Evolutionary conservation across 2,797 vertebrate genomes (phyloP).

Genomic region (Typhlichthys eigenmanni): DNA sequence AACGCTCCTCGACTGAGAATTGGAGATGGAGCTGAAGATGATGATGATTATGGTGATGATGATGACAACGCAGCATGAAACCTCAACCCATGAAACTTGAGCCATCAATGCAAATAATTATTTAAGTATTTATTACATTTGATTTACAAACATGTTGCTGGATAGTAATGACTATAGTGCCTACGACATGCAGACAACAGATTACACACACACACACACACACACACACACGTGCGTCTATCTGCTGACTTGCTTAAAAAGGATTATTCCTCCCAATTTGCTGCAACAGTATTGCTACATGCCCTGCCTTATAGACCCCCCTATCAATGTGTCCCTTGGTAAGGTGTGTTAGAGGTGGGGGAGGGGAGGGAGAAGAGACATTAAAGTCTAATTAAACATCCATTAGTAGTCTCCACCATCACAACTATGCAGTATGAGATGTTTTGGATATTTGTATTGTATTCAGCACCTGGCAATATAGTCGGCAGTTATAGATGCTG

Average conservation of each 20-base stretch:
- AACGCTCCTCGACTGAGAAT: constrained; percentile 15
- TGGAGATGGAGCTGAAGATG: constrained; percentile 14
- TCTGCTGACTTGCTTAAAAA: constrained; percentile 25
- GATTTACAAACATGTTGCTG: too few species aligned
- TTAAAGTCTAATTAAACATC: constrained; percentile 59
- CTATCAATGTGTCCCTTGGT: constrained; percentile 5
- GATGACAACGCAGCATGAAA: neutral
- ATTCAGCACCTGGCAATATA: too few species aligned
- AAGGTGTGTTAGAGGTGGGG: constrained; percentile 23
- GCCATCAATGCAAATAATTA: too few species aligned
- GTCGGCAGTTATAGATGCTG: too few species aligned
- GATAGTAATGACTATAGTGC: too few species aligned
- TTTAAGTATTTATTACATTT: too few species aligned
- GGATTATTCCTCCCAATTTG: constrained; percentile 30
- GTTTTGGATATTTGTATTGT: constrained; percentile 24
- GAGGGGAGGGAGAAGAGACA: constrained; percentile 41
- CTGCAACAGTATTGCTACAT: constrained; percentile 16
- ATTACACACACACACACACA: neutral
- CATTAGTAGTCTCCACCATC: constrained; percentile 41
- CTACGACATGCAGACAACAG: too few species aligned
- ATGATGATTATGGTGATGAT: constrained; percentile 13
- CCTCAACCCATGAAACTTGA: neutral
- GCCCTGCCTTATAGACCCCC: constrained; percentile 16
- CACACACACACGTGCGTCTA: neutral
- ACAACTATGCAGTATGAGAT: constrained; percentile 26